phyloP scores from a whole-genome alignment of 2,888 invertebrate genomes.

The Heliconius sara region DNA sequence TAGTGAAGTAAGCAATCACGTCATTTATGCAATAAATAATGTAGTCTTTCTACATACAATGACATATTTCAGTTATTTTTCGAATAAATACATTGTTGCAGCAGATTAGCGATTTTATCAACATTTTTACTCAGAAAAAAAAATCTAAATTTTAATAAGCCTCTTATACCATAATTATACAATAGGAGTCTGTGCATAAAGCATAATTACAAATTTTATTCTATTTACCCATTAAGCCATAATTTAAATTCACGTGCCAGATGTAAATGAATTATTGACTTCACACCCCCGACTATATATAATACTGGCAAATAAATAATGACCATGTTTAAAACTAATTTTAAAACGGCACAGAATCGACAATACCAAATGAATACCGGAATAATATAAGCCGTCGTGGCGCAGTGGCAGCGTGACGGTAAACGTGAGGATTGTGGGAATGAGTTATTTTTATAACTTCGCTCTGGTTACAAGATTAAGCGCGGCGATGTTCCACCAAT shows the following conservation, averaged over 20 bases:
- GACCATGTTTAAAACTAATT: conserved; percentile 14
- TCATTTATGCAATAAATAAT: too few species aligned
- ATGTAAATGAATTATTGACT: conserved; percentile 32
- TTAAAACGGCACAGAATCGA: not conserved
- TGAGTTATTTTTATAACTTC: too few species aligned
- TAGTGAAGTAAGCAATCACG: too few species aligned
- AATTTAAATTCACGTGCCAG: conserved; percentile 29
- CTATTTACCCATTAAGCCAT: conserved; percentile 22
- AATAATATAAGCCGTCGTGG: too few species aligned
- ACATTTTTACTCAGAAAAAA: not conserved
- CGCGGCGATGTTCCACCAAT: too few species aligned
- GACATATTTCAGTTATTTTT: too few species aligned
- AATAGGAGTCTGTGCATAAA: not conserved
- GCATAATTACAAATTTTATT: not conserved
- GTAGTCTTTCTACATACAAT: too few species aligned
- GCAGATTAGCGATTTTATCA: not conserved
- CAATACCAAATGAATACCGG: not conserved
- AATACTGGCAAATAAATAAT: conserved; percentile 25
- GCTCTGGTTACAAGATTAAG: too few species aligned
- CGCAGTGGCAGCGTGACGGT: not conserved
- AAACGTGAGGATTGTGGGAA: too few species aligned
- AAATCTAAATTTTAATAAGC: not conserved
- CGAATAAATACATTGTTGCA: not conserved
- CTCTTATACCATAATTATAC: not conserved
- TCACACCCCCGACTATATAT: conserved; percentile 21